Evolutionary conservation across 2,888 invertebrate species (phyloP), one percentile per base, ranked within the genome.

Genomic region (Creontiades dilutus): DNA sequence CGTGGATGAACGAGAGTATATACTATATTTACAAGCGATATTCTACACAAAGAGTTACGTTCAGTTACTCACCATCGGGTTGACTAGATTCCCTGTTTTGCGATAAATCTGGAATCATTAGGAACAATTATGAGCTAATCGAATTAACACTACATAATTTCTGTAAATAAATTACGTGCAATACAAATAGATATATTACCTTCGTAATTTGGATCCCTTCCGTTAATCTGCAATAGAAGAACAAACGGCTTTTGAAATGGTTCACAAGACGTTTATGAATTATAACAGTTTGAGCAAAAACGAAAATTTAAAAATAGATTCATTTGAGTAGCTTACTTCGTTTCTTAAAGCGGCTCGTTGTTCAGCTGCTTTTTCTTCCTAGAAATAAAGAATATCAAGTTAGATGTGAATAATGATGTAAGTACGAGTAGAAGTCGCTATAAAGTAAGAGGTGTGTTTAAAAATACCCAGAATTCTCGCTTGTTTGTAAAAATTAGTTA

Each of bases 11-110:
- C n/a, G n/a, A n/a, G n/a, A n/a, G n/a, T n/a, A n/a, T n/a, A n/a
- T n/a, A n/a, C n/a, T n/a, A n/a, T n/a, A n/a, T n/a, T n/a, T n/a
- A n/a, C 37, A 37, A 37, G 7, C 7, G 3, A 4, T 37, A 37
- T 37, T 37, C 7, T 2, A 37, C 7, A 37, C 7, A 7, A 7
- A 37, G 37, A 37, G 37, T 37, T 37, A 37, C 7, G 37, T 4
- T 37, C 37, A 37, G 37, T 2, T 37, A 48, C 88, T 52, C 28
- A 52, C 88, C 88, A 16, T 88, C 88, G 12, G 57, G 48, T 78
- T 55, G 88, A 88, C 88, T 88, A 88, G 88, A 88, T 48, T 88
- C 88, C 78, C 16, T 78, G 16, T 48, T 48, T 55, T 52, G 80
- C 16, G 19, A 48, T 13, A 80, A 52, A 28, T 52, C 88, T 88